Base-by-base conservation (phyloP, 2,888 invertebrate genomes). In the Dusona sp. region DNA sequence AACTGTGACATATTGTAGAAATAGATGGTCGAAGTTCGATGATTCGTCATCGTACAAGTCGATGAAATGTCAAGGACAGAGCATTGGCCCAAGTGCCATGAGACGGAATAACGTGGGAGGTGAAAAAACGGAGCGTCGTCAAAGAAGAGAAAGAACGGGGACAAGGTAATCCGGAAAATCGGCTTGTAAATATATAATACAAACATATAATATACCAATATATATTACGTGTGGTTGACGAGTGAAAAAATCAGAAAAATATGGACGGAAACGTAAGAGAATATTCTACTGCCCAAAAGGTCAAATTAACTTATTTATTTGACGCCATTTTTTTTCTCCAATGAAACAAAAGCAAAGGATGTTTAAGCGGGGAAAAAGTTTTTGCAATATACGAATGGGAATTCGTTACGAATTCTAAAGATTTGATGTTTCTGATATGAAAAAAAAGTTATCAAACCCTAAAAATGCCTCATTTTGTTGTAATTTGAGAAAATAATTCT, bases 11-110 rank as follows among this genome's bases (percentile, higher is more conserved):
- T 6, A 29, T 6, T 61, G 7, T 16, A 29, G 19, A 48, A 57
- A 67, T 38, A 9, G 48, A 51, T n/a, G 29, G 13, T 22, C 36
- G 9, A 54, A 11, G 65, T 83, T 42, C 45, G 65, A 86, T 83
- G 70, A 84, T 84, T 87, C 79, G 72, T 67, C 61, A 45, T 78
- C 70, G 74, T 74, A 19, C 22, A 33, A 29, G 80, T 87, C 83
- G 84, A 87, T 87, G 87, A 79, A 57, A 79, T 85, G 54, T 65
- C 83, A 72, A 86, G 77, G 82, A 81, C 73, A 65, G 81, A 73
- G 54, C 80, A 78, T 84, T 75, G 86, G 85, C 75, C 79, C 36
- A 73, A 67, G 83, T 75, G 78, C 73, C 83, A 82, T 83, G 80
- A 81, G 83, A 51, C 77, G 81, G 78, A 67, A 77, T 65, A 54